A percentile compares a stretch with the other conserved stretches of the same genome.
These are phyloP conservation scores for Mareca strepera DNA, from an alignment of 2,797 vertebrate genomes.

Conservation along the genomic window DNA sequence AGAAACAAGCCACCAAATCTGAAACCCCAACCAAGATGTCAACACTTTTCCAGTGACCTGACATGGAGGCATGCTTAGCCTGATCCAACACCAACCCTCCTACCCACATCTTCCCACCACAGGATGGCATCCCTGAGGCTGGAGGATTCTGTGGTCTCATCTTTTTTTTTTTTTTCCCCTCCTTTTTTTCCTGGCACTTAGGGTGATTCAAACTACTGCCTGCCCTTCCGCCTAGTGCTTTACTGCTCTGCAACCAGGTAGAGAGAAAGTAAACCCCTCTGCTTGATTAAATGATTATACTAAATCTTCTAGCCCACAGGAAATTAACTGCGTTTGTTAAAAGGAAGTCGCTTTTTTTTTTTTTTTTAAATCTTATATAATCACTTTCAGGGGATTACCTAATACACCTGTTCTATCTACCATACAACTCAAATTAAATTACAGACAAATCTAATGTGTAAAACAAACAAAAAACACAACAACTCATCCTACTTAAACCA, in stretches of 20 bases:
- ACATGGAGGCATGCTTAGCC: neutral
- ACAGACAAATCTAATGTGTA: neutral
- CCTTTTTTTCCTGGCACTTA: neutral
- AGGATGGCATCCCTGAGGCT: neutral
- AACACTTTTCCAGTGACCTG: neutral
- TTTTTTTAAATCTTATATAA: neutral
- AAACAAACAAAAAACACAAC: neutral
- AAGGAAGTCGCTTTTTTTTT: conserved; percentile 33
- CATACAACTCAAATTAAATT: neutral
- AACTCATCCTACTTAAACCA: neutral
- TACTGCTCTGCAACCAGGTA: neutral
- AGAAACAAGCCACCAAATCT: neutral
- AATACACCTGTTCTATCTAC: neutral
- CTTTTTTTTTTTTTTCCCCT: neutral
- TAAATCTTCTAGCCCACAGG: conserved; percentile 11
- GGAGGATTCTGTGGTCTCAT: neutral
- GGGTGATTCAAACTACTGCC: neutral
- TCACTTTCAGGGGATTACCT: neutral
- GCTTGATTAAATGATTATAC: neutral
- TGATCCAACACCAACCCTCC: neutral
- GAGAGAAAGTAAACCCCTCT: neutral
- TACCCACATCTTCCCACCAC: neutral
- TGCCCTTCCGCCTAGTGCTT: neutral
- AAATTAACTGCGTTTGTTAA: conserved; percentile 31
- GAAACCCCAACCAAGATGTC: neutral